These are phyloP conservation scores for Erythrocercus mccallii DNA, from an alignment of 2,113 vertebrate genomes.

Conservation along the genomic window DNA sequence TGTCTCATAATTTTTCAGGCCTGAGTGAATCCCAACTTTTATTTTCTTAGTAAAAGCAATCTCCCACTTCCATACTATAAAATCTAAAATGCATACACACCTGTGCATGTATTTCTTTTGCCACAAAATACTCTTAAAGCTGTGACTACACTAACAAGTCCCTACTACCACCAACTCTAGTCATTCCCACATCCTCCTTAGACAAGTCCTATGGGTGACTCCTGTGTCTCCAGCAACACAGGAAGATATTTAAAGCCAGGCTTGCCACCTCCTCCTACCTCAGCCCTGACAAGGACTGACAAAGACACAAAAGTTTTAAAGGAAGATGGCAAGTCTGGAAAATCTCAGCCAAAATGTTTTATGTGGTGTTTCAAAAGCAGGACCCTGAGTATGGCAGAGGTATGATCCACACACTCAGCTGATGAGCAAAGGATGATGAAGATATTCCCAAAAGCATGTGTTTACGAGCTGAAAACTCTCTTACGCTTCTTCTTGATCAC, in stretches of 20 bases:
- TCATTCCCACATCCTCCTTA: neutral
- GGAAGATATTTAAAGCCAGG: neutral
- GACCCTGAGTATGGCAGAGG: neutral
- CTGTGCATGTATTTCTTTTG: rapidly evolving
- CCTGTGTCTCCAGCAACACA: neutral
- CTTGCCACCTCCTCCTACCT: neutral
- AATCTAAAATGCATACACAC: neutral
- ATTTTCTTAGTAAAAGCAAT: neutral
- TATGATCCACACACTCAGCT: neutral
- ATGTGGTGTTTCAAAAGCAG: neutral
- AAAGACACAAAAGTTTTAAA: neutral
- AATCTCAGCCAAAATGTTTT: neutral
- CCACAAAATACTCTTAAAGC: neutral
- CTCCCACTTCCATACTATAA: neutral
- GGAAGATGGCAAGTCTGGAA: neutral
- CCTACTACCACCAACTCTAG: neutral
- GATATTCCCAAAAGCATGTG: neutral
- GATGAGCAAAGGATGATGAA: neutral
- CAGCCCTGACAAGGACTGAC: neutral
- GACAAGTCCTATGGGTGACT: neutral
- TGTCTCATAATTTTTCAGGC: neutral
- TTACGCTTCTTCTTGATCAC: conserved; percentile 82
- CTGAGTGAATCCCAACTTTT: neutral
- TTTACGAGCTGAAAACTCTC: conserved; percentile 59
- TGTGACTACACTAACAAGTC: neutral